Percentiles rank a stretch among this genome's conserved stretches.
These are phyloP conservation scores for Aphelenchoides fujianensis DNA, from an alignment of 1,140 invertebrate species.

Conservation along the genomic window DNA sequence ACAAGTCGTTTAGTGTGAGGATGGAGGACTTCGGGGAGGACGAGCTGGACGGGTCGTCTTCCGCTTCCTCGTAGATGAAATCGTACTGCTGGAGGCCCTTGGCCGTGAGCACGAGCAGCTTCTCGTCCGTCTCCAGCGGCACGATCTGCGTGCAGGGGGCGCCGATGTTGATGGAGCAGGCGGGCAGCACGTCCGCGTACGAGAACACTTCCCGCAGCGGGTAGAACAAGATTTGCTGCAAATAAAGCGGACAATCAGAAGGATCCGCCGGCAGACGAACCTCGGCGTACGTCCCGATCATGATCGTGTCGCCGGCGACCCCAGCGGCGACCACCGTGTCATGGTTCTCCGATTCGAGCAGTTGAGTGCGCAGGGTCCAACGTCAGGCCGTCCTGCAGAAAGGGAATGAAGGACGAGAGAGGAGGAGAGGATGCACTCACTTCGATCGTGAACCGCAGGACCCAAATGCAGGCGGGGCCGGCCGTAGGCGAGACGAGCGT, in stretches of 20 bases:
- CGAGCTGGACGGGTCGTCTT: background rate
- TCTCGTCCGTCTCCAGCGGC: constrained; percentile 33
- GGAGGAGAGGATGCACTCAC: no score
- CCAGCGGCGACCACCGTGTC: constrained; percentile 37
- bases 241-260: constrained; percentile 1
- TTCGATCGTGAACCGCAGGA: no score
- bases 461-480: no score
- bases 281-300: constrained; percentile 52
- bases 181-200: constrained; percentile 22
- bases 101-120: constrained; percentile 22
- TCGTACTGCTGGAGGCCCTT: constrained; percentile 28
- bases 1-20: background rate
- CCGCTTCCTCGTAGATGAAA: background rate
- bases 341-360: constrained; percentile 43
- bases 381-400: no score
- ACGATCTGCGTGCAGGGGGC: constrained; percentile 46
- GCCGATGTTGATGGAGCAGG: constrained; percentile 32
- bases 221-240: constrained; percentile 48
- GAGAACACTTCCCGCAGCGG: constrained; percentile 30
- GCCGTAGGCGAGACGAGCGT: constrained; percentile 49
- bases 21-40: background rate
- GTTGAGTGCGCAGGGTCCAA: constrained; percentile 23
- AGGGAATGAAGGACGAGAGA: no score
- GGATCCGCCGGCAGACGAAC: constrained; percentile 15
- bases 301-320: constrained; percentile 31